These are phyloP conservation scores for Neoaliturus tenellus DNA, from an alignment of 2,888 invertebrate genomes.

Conservation along the genomic window DNA sequence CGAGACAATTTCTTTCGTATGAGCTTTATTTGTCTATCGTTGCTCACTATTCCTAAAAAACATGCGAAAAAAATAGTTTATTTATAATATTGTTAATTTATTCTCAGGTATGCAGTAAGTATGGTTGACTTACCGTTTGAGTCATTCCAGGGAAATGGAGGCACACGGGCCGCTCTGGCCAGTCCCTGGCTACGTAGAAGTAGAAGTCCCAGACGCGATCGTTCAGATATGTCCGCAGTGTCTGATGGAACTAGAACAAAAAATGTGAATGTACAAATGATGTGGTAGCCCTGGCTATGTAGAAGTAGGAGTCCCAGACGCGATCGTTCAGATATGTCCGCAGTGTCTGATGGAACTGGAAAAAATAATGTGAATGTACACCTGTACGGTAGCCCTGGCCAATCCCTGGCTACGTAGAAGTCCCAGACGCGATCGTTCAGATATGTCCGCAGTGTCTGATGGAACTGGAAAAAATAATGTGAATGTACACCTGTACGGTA, in stretches of 20 bases:
- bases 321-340: slow-evolving; percentile 91
- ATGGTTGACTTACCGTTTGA: slow-evolving; percentile 81
- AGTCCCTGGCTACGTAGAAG: slow-evolving; percentile 92
- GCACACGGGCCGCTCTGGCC: slow-evolving; percentile 90
- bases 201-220: slow-evolving; percentile 94
- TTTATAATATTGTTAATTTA: too few species aligned
- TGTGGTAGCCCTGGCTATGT: slow-evolving; percentile 92
- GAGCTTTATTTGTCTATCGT: too few species aligned
- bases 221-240: slow-evolving; percentile 91
- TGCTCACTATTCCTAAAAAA: too few species aligned
- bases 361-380: too few species aligned
- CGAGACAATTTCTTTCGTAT: too few species aligned
- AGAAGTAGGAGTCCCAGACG: slow-evolving; percentile 94
- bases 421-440: slow-evolving; percentile 93
- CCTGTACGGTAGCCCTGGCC: slow-evolving; percentile 92
- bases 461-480: slow-evolving; percentile 81
- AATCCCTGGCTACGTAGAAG: slow-evolving; percentile 90
- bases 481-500: too few species aligned
- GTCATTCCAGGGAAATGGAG: slow-evolving; percentile 94
- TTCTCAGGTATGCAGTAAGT: too few species aligned
- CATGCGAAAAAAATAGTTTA: too few species aligned
- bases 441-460: slow-evolving; percentile 93
- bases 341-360: slow-evolving; percentile 93
- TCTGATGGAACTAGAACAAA: slow-evolving; percentile 88
- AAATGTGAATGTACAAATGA: too few species aligned